Evolutionary conservation across 1,140 invertebrate genomes (phyloP).

Genomic region (Lasioglossum albipes): DNA sequence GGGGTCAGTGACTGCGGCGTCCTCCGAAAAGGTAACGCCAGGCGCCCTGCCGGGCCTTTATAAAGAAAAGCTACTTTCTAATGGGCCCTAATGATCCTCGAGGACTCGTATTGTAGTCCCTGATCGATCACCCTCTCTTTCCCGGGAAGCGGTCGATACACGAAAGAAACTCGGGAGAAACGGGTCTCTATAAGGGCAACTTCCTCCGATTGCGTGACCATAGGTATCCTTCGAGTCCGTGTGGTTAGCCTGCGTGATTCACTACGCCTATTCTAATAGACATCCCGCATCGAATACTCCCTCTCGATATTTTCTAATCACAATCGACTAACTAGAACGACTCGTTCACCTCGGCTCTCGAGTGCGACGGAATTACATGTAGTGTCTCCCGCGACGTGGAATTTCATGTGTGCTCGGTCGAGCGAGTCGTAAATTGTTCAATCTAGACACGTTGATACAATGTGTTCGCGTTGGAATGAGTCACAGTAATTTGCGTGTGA

Average conservation of each 20-base stretch:
- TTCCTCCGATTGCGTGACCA: not conserved
- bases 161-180: slow-evolving; percentile 19
- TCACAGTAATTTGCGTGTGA: slow-evolving; percentile 4
- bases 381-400: slow-evolving; percentile 2
- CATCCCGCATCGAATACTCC: slow-evolving; percentile 26
- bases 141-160: slow-evolving; percentile 13
- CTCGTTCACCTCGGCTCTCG: slow-evolving; percentile 27
- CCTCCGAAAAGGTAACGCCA: slow-evolving; percentile 16
- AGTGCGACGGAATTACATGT: slow-evolving; percentile 9
- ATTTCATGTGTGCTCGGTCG: not conserved
- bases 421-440: slow-evolving; percentile 2
- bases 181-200: slow-evolving; percentile 49
- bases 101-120: slow-evolving; percentile 29
- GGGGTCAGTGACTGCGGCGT: not conserved
- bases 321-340: slow-evolving; percentile 39
- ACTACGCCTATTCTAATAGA: no score
- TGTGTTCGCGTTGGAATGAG: not conserved
- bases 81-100: slow-evolving; percentile 49
- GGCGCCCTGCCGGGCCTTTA: slow-evolving; percentile 19
- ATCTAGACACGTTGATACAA: slow-evolving; percentile 9
- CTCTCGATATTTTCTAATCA: slow-evolving; percentile 25
- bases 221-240: slow-evolving; percentile 3
- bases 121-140: slow-evolving; percentile 28
- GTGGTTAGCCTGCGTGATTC: no score
- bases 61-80: slow-evolving; percentile 36